Percentiles rank a stretch among this genome's conserved stretches.
phyloP scores from a whole-genome alignment of 2,113 vertebrate genomes.

The Tenebrosternarchus preto region DNA sequence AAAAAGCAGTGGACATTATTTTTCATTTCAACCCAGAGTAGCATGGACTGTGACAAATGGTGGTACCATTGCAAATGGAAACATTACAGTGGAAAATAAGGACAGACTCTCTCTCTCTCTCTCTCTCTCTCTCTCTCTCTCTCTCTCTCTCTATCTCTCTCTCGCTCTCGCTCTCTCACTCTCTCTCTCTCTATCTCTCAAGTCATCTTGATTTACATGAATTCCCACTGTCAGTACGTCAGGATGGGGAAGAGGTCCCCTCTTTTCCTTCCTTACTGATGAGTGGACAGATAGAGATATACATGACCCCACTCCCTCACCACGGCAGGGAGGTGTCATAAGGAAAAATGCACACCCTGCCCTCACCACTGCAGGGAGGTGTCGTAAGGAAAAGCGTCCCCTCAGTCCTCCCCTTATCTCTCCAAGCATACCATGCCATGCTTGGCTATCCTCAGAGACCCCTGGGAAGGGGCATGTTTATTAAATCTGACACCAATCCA shows the following conservation, averaged over 20 bases:
- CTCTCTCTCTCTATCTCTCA: not conserved
- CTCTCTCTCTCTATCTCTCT: not conserved
- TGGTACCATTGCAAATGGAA: not conserved
- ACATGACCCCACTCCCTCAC: conserved; percentile 32
- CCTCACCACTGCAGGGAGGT: conserved; percentile 34
- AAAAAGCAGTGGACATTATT: not conserved
- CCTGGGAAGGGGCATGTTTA: too few species aligned
- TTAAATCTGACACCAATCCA: too few species aligned
- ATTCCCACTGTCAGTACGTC: conserved; percentile 27
- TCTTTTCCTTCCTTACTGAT: conserved; percentile 64
- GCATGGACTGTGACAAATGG: not conserved
- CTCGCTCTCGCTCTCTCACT: not conserved
- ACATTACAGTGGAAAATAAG: not conserved
- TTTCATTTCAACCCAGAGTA: not conserved
- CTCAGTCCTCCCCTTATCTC: conserved; percentile 22
- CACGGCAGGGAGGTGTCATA: conserved; percentile 36
- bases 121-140: not conserved
- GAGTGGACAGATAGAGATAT: conserved; percentile 60
- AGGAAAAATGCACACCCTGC: conserved; percentile 35
- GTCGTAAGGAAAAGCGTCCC: conserved; percentile 39
- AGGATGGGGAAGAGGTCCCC: conserved; percentile 64
- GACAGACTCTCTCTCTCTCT: not conserved
- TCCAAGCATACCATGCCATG: not conserved
- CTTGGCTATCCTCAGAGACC: not conserved
- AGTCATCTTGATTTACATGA: conserved; percentile 10